Evolutionary conservation across 2,888 invertebrate species (phyloP), one percentile per base, ranked within the genome.

Genomic region (Vannuccia rotundouncinata): DNA sequence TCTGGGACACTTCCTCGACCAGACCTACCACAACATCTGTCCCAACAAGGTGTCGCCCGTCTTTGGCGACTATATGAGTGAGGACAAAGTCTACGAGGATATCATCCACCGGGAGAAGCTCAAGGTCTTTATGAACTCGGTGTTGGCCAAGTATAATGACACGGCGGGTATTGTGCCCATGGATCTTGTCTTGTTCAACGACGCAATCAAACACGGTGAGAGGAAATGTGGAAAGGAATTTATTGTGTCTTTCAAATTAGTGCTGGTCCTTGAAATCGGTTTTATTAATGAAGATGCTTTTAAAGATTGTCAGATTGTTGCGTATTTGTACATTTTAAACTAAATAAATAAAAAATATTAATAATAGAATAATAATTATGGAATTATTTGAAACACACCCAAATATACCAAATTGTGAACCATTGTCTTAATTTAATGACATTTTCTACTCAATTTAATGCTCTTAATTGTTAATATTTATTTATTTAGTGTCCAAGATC

Each of bases 101-200:
- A 88, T 93, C n/a, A 88, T 88, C 27, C 91, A 93, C 84, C 89
- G 92, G 0, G 90, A 86, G 0, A 90, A 89, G 0, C 85, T 92
- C 59, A 90, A 91, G 81, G 88, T 86, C 66, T 90, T 90, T 84
- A 90, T 92, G 84, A 83, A 89, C 45, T 89, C 89, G 76, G 91
- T 91, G 84, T 89, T 94, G 89, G 91, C 92, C 75, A 93, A 93
- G 84, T 93, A 94, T 89, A 95, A 95, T 88, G 90, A 91, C 76
- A 91, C 91, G 10, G 92, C 93, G 0, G 93, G 94, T 0, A 92
- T 92, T 29, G 91, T 93, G 0, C 91, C 91, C 84, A 91, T 94
- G 91, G 92, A 94, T 86, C 88, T 95, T 81, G 94, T 95, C 1
- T 90, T 95, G 81, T 95, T 94, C 88, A 92, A 91, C 84, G 94